A percentile compares a stretch with the other conserved stretches of the same genome.
phyloP scores from a whole-genome alignment of 2,113 vertebrate species.

The Corythoichthys haematopterus region DNA sequence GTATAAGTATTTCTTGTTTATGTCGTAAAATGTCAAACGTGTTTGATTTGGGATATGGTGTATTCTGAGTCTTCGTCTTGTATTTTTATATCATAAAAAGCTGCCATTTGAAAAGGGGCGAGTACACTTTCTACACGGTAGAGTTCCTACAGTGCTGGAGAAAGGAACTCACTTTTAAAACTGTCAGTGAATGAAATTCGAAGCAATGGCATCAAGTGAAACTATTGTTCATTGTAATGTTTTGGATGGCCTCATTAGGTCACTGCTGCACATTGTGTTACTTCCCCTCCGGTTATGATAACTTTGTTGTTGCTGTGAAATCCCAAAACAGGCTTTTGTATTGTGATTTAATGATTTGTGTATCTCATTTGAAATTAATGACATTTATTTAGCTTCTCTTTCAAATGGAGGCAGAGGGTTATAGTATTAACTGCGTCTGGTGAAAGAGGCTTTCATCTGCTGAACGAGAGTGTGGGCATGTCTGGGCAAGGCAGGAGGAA shows the following conservation, averaged over 20 bases:
- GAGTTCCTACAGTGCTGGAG: too few species aligned
- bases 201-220: neutral
- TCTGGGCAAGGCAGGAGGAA: slow-evolving; percentile 24
- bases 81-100: too few species aligned
- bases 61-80: too few species aligned
- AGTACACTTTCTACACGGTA: too few species aligned
- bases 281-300: slow-evolving; percentile 42
- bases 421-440: slow-evolving; percentile 39
- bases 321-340: slow-evolving; percentile 38
- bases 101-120: too few species aligned
- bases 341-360: slow-evolving; percentile 43
- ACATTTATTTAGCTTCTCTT: slow-evolving; percentile 31
- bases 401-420: slow-evolving; percentile 28
- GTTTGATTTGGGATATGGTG: too few species aligned
- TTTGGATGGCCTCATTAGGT: slow-evolving; percentile 51
- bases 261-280: slow-evolving; percentile 22
- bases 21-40: too few species aligned
- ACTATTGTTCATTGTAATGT: slow-evolving; percentile 9
- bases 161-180: slow-evolving; percentile 3
- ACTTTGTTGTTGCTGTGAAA: slow-evolving; percentile 30
- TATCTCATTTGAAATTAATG: slow-evolving; percentile 34
- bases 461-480: slow-evolving; percentile 1
- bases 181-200: slow-evolving; percentile 6
- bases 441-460: slow-evolving; percentile 52
- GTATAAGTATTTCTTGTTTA: too few species aligned